phyloP scores from a whole-genome alignment of 2,113 vertebrate species.

The Misgurnus anguillicaudatus region DNA sequence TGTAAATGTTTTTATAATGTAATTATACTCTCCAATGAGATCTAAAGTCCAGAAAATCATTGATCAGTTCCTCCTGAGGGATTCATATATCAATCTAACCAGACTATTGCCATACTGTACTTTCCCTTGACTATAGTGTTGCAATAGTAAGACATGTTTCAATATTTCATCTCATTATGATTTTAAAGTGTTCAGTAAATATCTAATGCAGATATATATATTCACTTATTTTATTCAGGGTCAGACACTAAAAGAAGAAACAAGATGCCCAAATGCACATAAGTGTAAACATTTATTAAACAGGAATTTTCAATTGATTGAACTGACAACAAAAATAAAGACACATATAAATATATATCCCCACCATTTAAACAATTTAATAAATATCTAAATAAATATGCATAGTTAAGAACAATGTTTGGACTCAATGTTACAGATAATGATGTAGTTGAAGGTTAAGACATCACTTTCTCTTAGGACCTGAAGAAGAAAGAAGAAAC shows the following conservation, averaged over 20 bases:
- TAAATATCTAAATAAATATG: constrained; percentile 77
- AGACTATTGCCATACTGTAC: too few species aligned
- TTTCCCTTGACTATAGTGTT: too few species aligned
- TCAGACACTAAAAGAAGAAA: not conserved
- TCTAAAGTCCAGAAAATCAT: too few species aligned
- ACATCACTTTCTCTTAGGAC: constrained; percentile 71
- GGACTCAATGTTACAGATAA: constrained; percentile 26
- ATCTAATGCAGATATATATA: not conserved
- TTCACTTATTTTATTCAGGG: not conserved
- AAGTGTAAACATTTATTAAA: constrained; percentile 73
- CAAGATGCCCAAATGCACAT: not conserved
- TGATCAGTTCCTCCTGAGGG: too few species aligned
- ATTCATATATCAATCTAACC: too few species aligned
- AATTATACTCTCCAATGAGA: too few species aligned
- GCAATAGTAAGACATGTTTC: too few species aligned
- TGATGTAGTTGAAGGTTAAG: constrained; percentile 62
- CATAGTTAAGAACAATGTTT: constrained; percentile 61
- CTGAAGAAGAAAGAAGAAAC: constrained; percentile 58
- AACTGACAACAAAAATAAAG: constrained; percentile 25
- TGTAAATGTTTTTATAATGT: too few species aligned
- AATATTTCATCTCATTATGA: not conserved
- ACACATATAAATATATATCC: constrained; percentile 59
- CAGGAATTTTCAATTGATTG: constrained; percentile 30
- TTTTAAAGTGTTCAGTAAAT: not conserved
- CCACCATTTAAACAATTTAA: constrained; percentile 57